Conservation (phyloP, 2,888 invertebrate species). For the Nebria brevicollis region DNA sequence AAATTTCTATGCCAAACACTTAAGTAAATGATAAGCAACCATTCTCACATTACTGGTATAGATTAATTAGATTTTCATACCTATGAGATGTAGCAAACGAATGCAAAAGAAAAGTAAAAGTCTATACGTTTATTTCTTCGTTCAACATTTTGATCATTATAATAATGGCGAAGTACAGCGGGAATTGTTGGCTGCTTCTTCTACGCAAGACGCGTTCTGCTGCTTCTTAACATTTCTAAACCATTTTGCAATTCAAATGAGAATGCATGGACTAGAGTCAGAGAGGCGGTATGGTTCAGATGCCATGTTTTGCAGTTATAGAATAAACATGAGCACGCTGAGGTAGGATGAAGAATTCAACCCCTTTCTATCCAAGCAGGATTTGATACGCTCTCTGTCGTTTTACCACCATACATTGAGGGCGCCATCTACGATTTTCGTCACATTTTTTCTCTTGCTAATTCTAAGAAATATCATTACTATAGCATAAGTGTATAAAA, state of each 20-base stretch:
- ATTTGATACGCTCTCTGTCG: neutral
- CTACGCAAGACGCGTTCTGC: conserved; percentile 19
- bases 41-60: neutral
- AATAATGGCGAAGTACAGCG: neutral
- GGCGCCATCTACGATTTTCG: neutral
- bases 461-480: conserved; percentile 42
- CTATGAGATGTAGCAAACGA: neutral
- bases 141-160: neutral
- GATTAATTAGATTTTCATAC: neutral
- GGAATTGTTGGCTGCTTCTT: conserved; percentile 16
- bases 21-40: no score
- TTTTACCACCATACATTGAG: neutral
- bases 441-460: conserved; percentile 17
- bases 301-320: conserved; percentile 47
- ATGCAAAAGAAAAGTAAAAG: no score
- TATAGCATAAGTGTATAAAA: conserved; percentile 15
- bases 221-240: conserved; percentile 46
- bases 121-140: neutral
- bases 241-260: conserved; percentile 46
- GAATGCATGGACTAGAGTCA: conserved; percentile 22
- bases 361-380: conserved; percentile 22
- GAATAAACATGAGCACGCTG: conserved; percentile 42
- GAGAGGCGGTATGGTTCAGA: conserved; percentile 40
- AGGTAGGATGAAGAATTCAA: conserved; percentile 42
- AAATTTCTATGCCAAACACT: no score